These are phyloP conservation scores for Drosophila elegans DNA, from an alignment of 1,140 invertebrate genomes.

Conservation along the genomic window DNA sequence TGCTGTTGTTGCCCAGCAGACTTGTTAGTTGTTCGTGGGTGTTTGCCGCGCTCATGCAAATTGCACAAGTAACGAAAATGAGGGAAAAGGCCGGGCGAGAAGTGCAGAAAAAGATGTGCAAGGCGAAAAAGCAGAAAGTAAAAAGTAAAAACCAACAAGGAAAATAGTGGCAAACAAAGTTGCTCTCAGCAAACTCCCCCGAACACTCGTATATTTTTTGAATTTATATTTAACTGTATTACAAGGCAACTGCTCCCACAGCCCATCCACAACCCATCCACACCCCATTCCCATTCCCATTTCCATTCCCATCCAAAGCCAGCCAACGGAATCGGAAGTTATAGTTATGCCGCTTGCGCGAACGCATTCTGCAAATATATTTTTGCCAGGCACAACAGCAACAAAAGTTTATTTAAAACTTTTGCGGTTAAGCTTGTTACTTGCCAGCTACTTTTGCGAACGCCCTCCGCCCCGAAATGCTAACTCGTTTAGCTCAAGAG, in stretches of 20 bases:
- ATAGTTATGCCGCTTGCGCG: slow-evolving; percentile 78
- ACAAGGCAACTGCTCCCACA: slow-evolving; percentile 51
- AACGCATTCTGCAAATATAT: slow-evolving; percentile 67
- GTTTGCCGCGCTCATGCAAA: slow-evolving; percentile 80
- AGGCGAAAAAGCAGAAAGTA: slow-evolving; percentile 32
- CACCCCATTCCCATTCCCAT: no score
- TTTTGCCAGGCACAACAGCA: slow-evolving; percentile 49
- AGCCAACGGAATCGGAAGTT: slow-evolving; percentile 73
- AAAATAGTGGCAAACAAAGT: slow-evolving; percentile 61
- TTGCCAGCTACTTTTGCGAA: slow-evolving; percentile 71
- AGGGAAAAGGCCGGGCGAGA: slow-evolving; percentile 8
- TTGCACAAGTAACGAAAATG: slow-evolving; percentile 69
- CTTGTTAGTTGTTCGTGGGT: slow-evolving; percentile 81
- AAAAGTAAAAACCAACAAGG: slow-evolving; percentile 44
- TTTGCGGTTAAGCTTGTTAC: slow-evolving; percentile 80
- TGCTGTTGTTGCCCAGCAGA: slow-evolving; percentile 50
- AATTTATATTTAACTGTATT: slow-evolving; percentile 79
- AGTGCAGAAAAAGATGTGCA: slow-evolving; percentile 8
- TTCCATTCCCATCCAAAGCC: slow-evolving; percentile 6
- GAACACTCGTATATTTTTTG: slow-evolving; percentile 59
- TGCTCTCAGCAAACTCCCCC: slow-evolving; percentile 41
- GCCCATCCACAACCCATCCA: slow-evolving; percentile 26
- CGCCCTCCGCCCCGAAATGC: slow-evolving; percentile 15
- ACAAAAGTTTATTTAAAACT: slow-evolving; percentile 81
- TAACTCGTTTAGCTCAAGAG: slow-evolving; percentile 58